Percentiles rank a stretch among this genome's conserved stretches.
phyloP scores from a whole-genome alignment of 1,140 invertebrate genomes.

The Caenorhabditis inopinata region DNA sequence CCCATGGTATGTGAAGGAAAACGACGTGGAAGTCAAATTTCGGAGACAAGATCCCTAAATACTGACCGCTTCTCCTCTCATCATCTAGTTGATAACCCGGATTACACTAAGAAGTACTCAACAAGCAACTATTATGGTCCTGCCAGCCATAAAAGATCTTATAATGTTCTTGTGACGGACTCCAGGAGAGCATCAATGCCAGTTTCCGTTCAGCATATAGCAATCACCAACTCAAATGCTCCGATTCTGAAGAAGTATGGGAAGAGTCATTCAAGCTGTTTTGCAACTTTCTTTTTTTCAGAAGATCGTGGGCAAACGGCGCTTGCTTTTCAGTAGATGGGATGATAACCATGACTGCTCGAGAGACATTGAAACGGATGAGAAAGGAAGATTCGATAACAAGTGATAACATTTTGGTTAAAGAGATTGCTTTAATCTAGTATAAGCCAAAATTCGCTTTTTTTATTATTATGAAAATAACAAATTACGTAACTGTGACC shows the following conservation, averaged over 20 bases:
- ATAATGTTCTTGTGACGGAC: neutral
- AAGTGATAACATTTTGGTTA: constrained; percentile 10
- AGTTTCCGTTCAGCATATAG: neutral
- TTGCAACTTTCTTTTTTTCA: neutral
- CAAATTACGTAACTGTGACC: no score
- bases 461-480: no score
- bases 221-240: neutral
- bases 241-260: neutral
- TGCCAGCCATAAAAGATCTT: neutral
- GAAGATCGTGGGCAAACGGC: constrained; percentile 13
- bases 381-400: constrained; percentile 20
- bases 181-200: constrained; percentile 12
- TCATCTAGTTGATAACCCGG: neutral
- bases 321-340: constrained; percentile 17
- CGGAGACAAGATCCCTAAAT: neutral
- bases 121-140: constrained; percentile 1
- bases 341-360: neutral
- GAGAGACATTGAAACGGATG: neutral
- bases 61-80: neutral
- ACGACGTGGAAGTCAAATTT: constrained; percentile 10
- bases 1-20: neutral
- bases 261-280: no score
- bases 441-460: no score
- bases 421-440: neutral
- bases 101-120: constrained; percentile 17